Base-by-base conservation (phyloP, 2,113 vertebrate species). In the Ceyx melanurus region DNA sequence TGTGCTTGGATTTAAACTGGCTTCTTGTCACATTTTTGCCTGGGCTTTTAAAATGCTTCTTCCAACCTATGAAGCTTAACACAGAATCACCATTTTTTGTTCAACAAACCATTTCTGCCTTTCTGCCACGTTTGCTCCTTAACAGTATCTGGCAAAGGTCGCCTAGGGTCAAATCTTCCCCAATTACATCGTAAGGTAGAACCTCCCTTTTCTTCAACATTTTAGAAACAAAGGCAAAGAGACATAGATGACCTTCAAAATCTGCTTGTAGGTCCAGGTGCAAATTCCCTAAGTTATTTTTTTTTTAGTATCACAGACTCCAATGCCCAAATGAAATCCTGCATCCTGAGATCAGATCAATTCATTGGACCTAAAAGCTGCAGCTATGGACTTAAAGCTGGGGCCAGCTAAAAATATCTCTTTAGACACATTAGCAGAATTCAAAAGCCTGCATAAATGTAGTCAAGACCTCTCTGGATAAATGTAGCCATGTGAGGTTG, bases 1-100 rank as follows among this genome's bases (percentile, higher is more conserved):
- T 75, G 65, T 78, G 82, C 65, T 91, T 0, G 3, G 77, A 96
- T 96, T 91, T 89, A 96, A 96, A 93, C 91, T 96, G 96, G 96
- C 96, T 96, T 90, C 95, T 89, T 96, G 96, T 96, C 96, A 94
- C 85, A 95, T 94, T 92, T 94, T 96, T 83, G 51, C 94, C 88
- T 37, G 65, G 92, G 90, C 89, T 93, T 94, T 93, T 79, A 50
- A 76, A 94, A 94, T 40, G 74, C 53, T 89, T 11, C 51, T 94
- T 95, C 81, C 81, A 91, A 75, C 31, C 87, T 51, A 48, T 81
- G 94, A 96, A 93, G 82, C 72, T 89, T 57, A 81, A 53, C 54
- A 91, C 85, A 92, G 54, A 89, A 17, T 88, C 89, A 87, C 91
- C 43, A 60, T 78, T 96, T 92, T 92, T 64, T 83, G 85, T 92